Base-by-base conservation (phyloP, 1,140 invertebrate genomes). In the Marisa cornuarietis region DNA sequence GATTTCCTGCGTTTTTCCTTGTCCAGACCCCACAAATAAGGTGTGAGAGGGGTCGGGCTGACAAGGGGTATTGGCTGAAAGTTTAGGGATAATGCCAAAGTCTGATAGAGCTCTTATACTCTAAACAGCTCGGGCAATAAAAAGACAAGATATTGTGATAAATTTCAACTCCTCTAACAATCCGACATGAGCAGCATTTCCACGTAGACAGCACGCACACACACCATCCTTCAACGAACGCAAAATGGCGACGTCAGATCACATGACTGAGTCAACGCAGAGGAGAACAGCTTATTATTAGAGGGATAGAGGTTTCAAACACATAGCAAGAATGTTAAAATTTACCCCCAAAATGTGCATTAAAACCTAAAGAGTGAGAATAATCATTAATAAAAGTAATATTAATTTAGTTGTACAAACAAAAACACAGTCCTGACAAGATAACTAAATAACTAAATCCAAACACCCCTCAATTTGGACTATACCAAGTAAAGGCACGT, bases 211-310 rank as follows among this genome's bases (percentile, higher is more conserved):
- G 73, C 74, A 76, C 58, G 58, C 73, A 76, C 79, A 80, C 79
- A 80, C 61, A 80, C 63, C 79, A 74, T 74, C 74, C 74, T 68
- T 79, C 78, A 79, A 42, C 61, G 66, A 76, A 69, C 54, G 79
- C 79, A 80, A 80, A 68, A 80, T 80, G 79, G 79, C 79, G 79
- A 80, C 72, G 52, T 71, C 73, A 72, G 69, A 71, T 76, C 79
- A 80, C 65, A 68, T 77, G 76, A 51, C 65, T 14, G 14, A 26
- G 5, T 51, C 42, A 54, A 68, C 76, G 76, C 24, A 54, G 62
- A 68, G 20, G 16, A 24, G 74, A 49, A 18, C 61, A 42, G 74
- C 65, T 52, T 51, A 76, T 49, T 61, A 42, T 16, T 51, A 22
- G 26, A n/a, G 20, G 52, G 51, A 26, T 18, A 58, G 1, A 11